Conservation (phyloP, 92 coral and sea anemone genomes). For the Desmophyllum pertusum region DNA sequence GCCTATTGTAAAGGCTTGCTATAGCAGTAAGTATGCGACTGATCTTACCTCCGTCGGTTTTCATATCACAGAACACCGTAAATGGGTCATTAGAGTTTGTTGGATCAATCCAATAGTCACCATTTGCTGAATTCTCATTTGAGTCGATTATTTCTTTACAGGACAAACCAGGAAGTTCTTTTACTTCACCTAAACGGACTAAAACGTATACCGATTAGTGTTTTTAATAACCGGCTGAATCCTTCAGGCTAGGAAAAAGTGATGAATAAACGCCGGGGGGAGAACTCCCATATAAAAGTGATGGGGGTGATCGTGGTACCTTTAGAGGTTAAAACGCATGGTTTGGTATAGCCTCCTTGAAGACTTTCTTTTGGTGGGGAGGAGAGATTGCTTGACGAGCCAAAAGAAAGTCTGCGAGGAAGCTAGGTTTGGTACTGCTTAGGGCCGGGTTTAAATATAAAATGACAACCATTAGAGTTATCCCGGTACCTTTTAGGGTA, state of each 20-base stretch:
- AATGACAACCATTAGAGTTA: no score
- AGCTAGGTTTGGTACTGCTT: no score
- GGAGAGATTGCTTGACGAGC: no score
- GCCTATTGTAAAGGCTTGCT: no score
- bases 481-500: no score
- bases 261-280: background rate
- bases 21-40: background rate
- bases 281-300: no score
- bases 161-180: slow-evolving; percentile 63
- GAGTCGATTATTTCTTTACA: slow-evolving; percentile 66
- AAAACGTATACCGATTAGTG: background rate
- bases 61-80: slow-evolving; percentile 83
- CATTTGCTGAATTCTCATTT: slow-evolving; percentile 17
- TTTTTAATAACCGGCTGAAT: background rate
- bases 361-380: no score
- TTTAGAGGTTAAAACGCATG: no score
- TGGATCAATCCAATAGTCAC: slow-evolving; percentile 79
- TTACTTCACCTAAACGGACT: slow-evolving; percentile 45
- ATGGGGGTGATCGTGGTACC: no score
- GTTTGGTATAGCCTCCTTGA: no score
- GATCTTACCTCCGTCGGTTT: slow-evolving; percentile 78
- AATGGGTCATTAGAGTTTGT: slow-evolving; percentile 56
- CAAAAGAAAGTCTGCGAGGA: no score
- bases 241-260: background rate
- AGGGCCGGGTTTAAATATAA: no score